A percentile compares a stretch with the other conserved stretches of the same genome.
These are phyloP conservation scores for Choloepus didactylus DNA, from an alignment of 2,797 vertebrate species.

Conservation along the genomic window DNA sequence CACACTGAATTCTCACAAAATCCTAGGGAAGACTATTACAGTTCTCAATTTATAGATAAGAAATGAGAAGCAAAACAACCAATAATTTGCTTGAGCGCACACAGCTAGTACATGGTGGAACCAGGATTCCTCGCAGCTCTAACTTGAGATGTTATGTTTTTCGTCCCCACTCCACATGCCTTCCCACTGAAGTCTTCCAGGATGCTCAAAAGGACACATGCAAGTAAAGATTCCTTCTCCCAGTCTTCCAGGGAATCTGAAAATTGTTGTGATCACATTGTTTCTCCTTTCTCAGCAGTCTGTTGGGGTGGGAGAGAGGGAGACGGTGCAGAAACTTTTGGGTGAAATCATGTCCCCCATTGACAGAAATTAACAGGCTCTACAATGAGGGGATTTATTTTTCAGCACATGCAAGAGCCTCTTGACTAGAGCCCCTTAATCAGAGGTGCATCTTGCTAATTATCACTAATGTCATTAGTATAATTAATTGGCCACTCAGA, in stretches of 20 bases:
- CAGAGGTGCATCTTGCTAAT: conserved; percentile 77
- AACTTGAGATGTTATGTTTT: not conserved
- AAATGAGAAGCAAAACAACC: not conserved
- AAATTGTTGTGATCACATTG: conserved; percentile 56
- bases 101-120: not conserved
- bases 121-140: not conserved
- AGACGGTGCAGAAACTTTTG: conserved; percentile 43
- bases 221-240: not conserved
- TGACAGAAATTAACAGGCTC: conserved; percentile 49
- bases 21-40: not conserved
- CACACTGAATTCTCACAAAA: not conserved
- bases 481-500: conserved; percentile 81
- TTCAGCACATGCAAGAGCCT: conserved; percentile 69
- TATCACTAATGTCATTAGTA: conserved; percentile 73
- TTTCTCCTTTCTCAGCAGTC: conserved; percentile 49
- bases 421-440: conserved; percentile 63
- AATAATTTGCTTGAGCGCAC: not conserved
- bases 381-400: conserved; percentile 62
- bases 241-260: conserved; percentile 76
- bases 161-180: not conserved
- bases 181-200: not conserved
- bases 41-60: not conserved
- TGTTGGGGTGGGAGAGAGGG: conserved; percentile 49
- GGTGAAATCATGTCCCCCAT: conserved; percentile 21
- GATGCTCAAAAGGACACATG: not conserved